Base-by-base conservation (phyloP, 2,113 vertebrate genomes). In the Ailuropoda melanoleuca region DNA sequence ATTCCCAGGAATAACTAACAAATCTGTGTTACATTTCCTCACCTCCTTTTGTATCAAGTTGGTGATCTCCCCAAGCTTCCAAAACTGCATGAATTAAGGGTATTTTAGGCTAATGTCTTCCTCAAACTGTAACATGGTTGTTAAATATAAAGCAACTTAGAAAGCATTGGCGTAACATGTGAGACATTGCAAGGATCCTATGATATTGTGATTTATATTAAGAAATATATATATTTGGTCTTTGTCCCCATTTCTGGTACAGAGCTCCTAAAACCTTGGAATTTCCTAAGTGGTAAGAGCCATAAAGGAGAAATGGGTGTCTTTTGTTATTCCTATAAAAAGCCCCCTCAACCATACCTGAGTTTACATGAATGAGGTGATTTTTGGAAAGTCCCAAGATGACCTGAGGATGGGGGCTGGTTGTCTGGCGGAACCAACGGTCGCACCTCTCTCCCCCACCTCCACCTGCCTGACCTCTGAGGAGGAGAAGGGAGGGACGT, bases 1-100 rank as follows among this genome's bases (percentile, higher is more conserved):
- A 84, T 55, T 68, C 88, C 93, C 83, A 77, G 88, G 91, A 95
- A 94, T 70, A 97, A 96, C 90, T 56, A 92, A 82, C 64, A 85
- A 93, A 86, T 77, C 72, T 89, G 77, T 53, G 62, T 66, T 83
- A 66, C 46, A 83, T 90, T 90, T 90, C 68, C 62, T 94, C 72
- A 91, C 93, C 62, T 84, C 58, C 90, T 92, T 93, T 86, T 77
- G 70, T 89, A 64, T 64, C 23, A 39, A 95, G 21, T 60, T 34
- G n/a, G 12, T 62, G 70, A 95, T 89, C 62, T 92, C 87, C 77
- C 31, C 56, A 56, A 70, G 58, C 70, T 81, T 92, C 78, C 72
- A 34, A 92, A 88, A 48, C 93, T 29, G 66, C 66, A 46, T 50
- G 70, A 78, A 91, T 43, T 24, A 83, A 83, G 82, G 90, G 56